Evolutionary conservation across 2,888 invertebrate species (phyloP).

Genomic region (Drosophila sordidapex): DNA sequence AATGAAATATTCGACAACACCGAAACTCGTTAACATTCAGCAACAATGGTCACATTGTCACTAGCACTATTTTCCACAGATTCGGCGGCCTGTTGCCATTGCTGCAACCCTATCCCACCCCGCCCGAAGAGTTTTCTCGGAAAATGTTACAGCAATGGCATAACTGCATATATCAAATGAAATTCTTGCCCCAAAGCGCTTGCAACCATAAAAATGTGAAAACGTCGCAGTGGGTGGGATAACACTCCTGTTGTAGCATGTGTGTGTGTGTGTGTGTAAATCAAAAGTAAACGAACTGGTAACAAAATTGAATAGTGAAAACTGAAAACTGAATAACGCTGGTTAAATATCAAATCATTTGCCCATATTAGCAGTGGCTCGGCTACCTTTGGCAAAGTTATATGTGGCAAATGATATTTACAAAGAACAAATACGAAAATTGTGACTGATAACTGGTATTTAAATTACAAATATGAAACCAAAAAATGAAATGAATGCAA

Average conservation of each 20-base stretch:
- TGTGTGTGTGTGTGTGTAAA: background rate
- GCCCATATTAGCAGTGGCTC: background rate
- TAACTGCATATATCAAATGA: slow-evolving; percentile 11
- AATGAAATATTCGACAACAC: slow-evolving; percentile 6
- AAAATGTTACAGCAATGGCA: background rate
- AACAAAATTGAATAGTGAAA: background rate
- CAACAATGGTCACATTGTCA: slow-evolving; percentile 15
- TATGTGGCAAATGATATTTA: background rate
- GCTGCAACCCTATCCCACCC: background rate
- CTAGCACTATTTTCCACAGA: background rate
- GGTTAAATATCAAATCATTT: background rate
- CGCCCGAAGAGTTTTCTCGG: background rate
- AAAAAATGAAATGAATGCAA: background rate
- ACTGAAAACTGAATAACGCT: background rate
- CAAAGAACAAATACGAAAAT: background rate
- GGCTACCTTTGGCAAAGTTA: background rate
- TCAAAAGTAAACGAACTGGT: background rate
- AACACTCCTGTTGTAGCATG: background rate
- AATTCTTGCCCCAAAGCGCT: background rate
- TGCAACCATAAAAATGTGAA: background rate
- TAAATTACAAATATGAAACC: background rate
- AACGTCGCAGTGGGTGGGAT: background rate
- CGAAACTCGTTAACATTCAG: slow-evolving; percentile 30
- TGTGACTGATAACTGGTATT: background rate
- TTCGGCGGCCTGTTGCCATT: background rate